phyloP scores from a whole-genome alignment of 1,140 invertebrate genomes.

The Pogonus chalceus region DNA sequence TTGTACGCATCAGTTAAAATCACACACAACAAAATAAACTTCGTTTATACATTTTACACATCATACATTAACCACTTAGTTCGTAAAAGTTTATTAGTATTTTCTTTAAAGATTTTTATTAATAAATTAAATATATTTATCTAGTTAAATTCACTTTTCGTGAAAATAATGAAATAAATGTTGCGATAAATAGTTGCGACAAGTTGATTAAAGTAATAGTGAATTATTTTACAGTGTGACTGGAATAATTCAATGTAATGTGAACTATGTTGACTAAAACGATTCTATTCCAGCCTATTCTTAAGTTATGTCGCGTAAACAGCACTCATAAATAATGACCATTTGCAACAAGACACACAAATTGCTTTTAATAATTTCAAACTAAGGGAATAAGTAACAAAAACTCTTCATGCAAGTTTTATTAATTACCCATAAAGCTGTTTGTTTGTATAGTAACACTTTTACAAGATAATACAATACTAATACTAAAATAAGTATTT shows the following conservation, averaged over 20 bases:
- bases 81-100: too few species aligned
- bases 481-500: too few species aligned
- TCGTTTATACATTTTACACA: too few species aligned
- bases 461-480: too few species aligned
- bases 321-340: constrained; percentile 20
- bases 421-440: background rate
- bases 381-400: constrained; percentile 12
- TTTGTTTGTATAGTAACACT: background rate
- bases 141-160: too few species aligned
- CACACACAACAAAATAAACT: background rate
- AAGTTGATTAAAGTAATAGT: background rate
- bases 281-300: constrained; percentile 11
- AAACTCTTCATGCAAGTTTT: background rate
- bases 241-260: constrained; percentile 11
- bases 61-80: too few species aligned
- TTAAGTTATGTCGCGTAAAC: constrained; percentile 8
- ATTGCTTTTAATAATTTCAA: constrained; percentile 25
- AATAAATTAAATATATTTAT: too few species aligned
- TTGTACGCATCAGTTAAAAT: background rate
- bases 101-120: too few species aligned
- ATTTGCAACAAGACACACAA: constrained; percentile 22
- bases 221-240: background rate
- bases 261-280: constrained; percentile 19
- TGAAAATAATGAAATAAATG: too few species aligned
- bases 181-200: too few species aligned